These are phyloP conservation scores for Bembecia ichneumoniformis DNA, from an alignment of 2,888 invertebrate species.

Conservation along the genomic window DNA sequence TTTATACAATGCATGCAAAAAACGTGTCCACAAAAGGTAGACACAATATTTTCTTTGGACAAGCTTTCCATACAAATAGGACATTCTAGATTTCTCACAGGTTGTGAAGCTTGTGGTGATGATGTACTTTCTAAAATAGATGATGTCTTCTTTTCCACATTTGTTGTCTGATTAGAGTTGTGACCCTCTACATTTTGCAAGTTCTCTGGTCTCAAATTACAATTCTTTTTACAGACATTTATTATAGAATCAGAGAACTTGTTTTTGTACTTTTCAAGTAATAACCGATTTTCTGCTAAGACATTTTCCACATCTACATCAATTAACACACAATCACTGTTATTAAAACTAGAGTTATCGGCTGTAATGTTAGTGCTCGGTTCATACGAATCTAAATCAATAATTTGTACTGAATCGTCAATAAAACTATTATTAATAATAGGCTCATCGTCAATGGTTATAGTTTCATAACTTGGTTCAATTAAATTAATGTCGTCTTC, in stretches of 20 bases:
- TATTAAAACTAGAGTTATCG: not conserved
- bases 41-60: conserved; percentile 22
- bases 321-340: conserved; percentile 18
- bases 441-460: conserved; percentile 14
- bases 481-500: not conserved
- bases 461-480: conserved; percentile 13
- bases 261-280: conserved; percentile 16
- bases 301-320: conserved; percentile 36
- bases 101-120: conserved; percentile 1
- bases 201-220: not conserved
- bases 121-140: not conserved
- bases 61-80: conserved; percentile 42
- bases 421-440: not conserved
- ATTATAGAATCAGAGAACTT: conserved; percentile 8
- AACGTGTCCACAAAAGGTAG: conserved; percentile 44
- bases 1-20: conserved; percentile 38
- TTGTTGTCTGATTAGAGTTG: not conserved
- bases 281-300: conserved; percentile 25
- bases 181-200: not conserved
- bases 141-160: not conserved
- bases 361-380: not conserved
- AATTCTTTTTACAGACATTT: conserved; percentile 5
- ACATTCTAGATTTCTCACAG: conserved; percentile 22
- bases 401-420: not conserved
- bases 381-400: not conserved